Base-by-base conservation (phyloP, 2,113 vertebrate species). In the Lycaon pictus region DNA sequence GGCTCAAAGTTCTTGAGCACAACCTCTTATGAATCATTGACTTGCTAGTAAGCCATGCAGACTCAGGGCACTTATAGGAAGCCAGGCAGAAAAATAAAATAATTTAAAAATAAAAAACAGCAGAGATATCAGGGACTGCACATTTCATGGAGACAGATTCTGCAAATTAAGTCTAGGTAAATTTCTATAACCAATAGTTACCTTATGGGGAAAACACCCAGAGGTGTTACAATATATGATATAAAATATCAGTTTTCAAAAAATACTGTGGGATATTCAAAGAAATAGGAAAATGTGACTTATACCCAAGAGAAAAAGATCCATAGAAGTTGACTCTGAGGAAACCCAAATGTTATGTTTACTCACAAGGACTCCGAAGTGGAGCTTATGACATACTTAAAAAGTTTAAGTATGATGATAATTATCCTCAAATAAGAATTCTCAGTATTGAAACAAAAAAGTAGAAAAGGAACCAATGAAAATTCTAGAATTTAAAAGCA, bases 401-500 rank as follows among this genome's bases (percentile, higher is more conserved):
- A 96, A 76, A 95, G 69, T 76, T 82, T 82, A 85, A 62, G 4
- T 88, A 43, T 82, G 37, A 74, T 60, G 48, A n/a, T 29, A 81
- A 93, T 86, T 67, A 69, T 7, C 23, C 51, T 86, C 20, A 65
- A 88, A 72, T 58, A 88, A 29, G 32, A 69, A 88, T 79, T 88
- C 35, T 92, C 56, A 85, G 3, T 35, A 35, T 32, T 84, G 62
- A 88, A 79, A 51, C 5, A 74, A 29, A 76, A 94, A 63, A 82
- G 88, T 71, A 84, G 92, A 84, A 74, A 76, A 74, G 20, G 22
- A 58, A 53, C 11, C 35, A 23, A 19, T 76, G 37, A 27, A 74
- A 94, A 89, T 53, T 85, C 27, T 86, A 89, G 43, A 72, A 72
- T 81, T 90, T 86, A 35, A 95, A 95, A 74, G 11, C 11, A 92